These are phyloP conservation scores for Percopsis transmontana DNA, from an alignment of 2,113 vertebrate species.

Conservation along the genomic window DNA sequence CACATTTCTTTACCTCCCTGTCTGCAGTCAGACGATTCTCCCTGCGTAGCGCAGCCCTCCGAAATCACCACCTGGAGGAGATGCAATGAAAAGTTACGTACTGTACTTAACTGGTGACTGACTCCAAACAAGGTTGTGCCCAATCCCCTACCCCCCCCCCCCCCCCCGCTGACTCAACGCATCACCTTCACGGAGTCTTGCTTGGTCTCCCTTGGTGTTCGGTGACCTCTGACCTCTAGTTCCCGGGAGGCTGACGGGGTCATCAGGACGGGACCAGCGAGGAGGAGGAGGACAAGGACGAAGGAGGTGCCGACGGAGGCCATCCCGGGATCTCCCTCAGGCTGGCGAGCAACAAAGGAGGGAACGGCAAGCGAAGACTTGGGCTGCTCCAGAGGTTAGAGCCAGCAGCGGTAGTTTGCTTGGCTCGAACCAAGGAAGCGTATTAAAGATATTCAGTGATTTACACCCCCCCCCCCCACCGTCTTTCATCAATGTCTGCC, in stretches of 20 bases:
- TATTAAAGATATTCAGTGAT: too few relatives aligned
- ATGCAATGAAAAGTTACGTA: not conserved
- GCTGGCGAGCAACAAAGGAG: too few relatives aligned
- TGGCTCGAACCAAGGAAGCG: too few relatives aligned
- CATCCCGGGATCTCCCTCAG: too few relatives aligned
- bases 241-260: conserved; percentile 23
- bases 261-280: conserved; percentile 37
- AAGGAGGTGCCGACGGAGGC: conserved; percentile 9
- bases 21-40: conserved; percentile 29
- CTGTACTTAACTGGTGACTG: not conserved
- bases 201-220: conserved; percentile 34
- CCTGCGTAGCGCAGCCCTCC: conserved; percentile 53
- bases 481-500: too few relatives aligned
- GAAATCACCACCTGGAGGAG: conserved; percentile 62
- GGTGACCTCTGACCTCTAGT: conserved; percentile 50
- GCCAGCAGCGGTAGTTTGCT: too few relatives aligned
- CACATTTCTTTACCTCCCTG: conserved; percentile 36
- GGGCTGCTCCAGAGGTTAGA: too few relatives aligned
- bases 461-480: too few relatives aligned
- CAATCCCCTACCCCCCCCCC: not conserved
- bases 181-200: conserved; percentile 61
- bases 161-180: not conserved
- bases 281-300: conserved; percentile 49
- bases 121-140: too few relatives aligned
- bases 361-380: too few relatives aligned